Evolutionary conservation across 2,888 invertebrate genomes (phyloP).

Genomic region (Xanthorhoe spadicearia): DNA sequence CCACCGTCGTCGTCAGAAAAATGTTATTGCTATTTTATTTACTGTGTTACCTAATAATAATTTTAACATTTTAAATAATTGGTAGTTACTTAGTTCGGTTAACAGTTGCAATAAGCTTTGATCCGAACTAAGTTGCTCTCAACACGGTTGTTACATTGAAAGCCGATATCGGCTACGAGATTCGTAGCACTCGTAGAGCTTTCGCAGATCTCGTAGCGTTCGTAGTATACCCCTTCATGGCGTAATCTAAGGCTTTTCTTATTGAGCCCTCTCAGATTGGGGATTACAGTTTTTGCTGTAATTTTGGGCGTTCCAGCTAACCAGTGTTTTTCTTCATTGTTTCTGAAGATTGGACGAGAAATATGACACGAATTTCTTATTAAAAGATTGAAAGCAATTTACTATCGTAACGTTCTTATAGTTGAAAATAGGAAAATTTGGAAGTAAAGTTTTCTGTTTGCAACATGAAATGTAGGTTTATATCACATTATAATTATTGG

Average conservation of each 20-base stretch:
- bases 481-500: too few relatives aligned
- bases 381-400: neutral
- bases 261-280: slow-evolving; percentile 18
- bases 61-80: too few relatives aligned
- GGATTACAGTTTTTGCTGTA: slow-evolving; percentile 20
- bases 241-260: slow-evolving; percentile 15
- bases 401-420: too few relatives aligned
- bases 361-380: neutral
- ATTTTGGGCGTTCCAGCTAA: neutral
- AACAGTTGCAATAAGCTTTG: neutral
- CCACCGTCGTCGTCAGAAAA: too few relatives aligned
- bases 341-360: neutral
- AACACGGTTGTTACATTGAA: neutral
- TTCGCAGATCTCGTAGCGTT: slow-evolving; percentile 6
- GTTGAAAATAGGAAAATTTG: too few relatives aligned
- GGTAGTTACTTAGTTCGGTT: too few relatives aligned
- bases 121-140: neutral
- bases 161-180: neutral
- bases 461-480: too few relatives aligned
- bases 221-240: slow-evolving; percentile 14
- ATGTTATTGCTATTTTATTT: too few relatives aligned
- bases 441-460: too few relatives aligned
- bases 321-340: slow-evolving; percentile 8
- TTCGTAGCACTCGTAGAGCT: slow-evolving; percentile 14
- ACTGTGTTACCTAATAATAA: too few relatives aligned